Conservation (phyloP, 2,797 vertebrate genomes). For the Amazona ochrocephala region DNA sequence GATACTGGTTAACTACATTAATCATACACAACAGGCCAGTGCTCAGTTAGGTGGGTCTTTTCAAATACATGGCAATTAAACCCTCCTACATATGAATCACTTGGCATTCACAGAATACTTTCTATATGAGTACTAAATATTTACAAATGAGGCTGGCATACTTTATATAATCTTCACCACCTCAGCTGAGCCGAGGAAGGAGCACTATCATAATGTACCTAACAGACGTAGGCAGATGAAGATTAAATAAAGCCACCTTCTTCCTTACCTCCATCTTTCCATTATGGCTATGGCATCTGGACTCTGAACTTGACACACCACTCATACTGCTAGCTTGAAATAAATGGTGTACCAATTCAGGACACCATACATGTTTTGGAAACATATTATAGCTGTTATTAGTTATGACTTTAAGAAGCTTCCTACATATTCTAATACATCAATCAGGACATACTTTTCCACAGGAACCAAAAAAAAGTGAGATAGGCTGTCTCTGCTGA, state of each 20-base stretch:
- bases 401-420: not conserved
- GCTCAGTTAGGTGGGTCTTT: slow-evolving; percentile 46
- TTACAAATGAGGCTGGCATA: slow-evolving; percentile 44
- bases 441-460: not conserved
- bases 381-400: not conserved
- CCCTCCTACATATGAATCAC: slow-evolving; percentile 39
- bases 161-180: slow-evolving; percentile 8
- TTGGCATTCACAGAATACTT: slow-evolving; percentile 38
- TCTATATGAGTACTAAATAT: slow-evolving; percentile 24
- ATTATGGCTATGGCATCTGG: not conserved
- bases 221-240: not conserved
- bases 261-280: not conserved
- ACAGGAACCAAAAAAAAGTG: not conserved
- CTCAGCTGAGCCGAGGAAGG: not conserved
- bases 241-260: slow-evolving; percentile 30
- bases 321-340: not conserved
- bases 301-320: not conserved
- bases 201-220: not conserved
- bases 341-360: not conserved
- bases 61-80: slow-evolving; percentile 30
- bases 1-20: not conserved
- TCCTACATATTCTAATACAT: not conserved
- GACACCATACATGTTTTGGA: not conserved
- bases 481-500: not conserved
- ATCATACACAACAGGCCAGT: not conserved